Percentiles rank a stretch among this genome's conserved stretches.
These are phyloP conservation scores for Omphaloscelis lunosa DNA, from an alignment of 2,888 invertebrate genomes.

Conservation along the genomic window DNA sequence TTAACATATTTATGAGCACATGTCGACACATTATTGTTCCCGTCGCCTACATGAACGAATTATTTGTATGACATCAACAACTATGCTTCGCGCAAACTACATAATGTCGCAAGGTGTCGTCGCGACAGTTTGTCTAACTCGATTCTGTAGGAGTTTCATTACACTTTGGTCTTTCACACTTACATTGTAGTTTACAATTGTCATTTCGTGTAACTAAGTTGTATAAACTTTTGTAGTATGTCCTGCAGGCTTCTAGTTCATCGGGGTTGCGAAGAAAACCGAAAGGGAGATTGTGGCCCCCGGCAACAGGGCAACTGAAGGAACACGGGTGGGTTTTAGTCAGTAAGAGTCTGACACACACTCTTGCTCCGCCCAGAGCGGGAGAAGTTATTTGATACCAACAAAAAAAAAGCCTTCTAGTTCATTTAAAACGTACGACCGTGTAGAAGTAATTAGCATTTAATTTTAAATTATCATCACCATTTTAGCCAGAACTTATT, in stretches of 20 bases:
- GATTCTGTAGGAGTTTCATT: slow-evolving; percentile 30
- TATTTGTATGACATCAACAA: slow-evolving; percentile 42
- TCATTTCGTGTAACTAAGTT: background rate
- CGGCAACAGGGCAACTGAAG: no score
- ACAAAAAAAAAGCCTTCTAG: no score
- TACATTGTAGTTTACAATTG: background rate
- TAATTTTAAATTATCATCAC: no score
- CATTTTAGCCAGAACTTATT: no score
- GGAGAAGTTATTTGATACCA: no score
- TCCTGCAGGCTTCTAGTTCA: background rate
- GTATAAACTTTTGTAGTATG: slow-evolving; percentile 2
- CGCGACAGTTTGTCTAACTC: slow-evolving; percentile 47
- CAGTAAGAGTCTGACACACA: no score
- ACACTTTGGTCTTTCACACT: slow-evolving; percentile 8
- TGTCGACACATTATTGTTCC: slow-evolving; percentile 43
- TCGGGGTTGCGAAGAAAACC: no score
- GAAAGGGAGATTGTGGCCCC: no score
- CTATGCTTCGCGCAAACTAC: background rate
- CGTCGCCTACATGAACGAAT: slow-evolving; percentile 42
- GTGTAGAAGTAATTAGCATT: background rate
- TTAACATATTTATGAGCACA: slow-evolving; percentile 42
- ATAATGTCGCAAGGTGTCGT: slow-evolving; percentile 16
- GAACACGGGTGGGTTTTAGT: no score
- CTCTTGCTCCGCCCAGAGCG: no score
- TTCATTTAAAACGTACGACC: no score